Conservation (phyloP, 2,113 vertebrate species). For the Coregonus clupeaformis region DNA sequence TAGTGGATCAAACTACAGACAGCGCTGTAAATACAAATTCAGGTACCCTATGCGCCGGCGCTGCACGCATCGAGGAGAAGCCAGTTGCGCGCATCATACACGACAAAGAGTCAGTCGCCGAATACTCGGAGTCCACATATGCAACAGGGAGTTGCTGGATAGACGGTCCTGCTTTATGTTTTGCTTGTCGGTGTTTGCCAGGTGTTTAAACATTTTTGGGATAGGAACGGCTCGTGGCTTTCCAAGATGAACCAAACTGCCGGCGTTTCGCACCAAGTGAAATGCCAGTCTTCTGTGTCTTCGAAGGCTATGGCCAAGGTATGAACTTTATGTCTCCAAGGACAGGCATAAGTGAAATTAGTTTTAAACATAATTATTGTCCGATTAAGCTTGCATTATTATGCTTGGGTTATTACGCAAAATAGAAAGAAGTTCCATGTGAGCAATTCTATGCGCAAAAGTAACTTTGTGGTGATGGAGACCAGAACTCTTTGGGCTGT, state of each 20-base stretch:
- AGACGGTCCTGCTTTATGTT: background rate
- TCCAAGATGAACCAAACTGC: conserved; percentile 89
- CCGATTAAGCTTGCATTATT: background rate
- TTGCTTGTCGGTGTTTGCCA: background rate
- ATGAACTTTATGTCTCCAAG: conserved; percentile 30
- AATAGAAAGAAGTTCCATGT: background rate
- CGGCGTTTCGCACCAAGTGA: conserved; percentile 85
- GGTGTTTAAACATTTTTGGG: background rate
- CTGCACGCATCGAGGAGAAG: background rate
- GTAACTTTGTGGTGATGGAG: conserved; percentile 33
- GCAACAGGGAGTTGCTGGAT: background rate
- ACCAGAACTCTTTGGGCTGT: too few relatives aligned
- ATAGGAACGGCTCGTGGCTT: conserved; percentile 38
- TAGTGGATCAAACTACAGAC: too few relatives aligned
- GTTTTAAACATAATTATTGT: background rate
- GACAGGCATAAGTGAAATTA: background rate
- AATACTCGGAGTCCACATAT: background rate
- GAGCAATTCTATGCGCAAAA: conserved; percentile 3
- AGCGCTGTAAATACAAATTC: too few relatives aligned
- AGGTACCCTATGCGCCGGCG: too few relatives aligned
- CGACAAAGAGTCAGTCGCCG: background rate
- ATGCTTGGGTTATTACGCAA: background rate
- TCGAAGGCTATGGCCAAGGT: conserved; percentile 81
- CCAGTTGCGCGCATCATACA: conserved; percentile 31
- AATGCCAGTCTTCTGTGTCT: conserved; percentile 71